Base-by-base conservation (phyloP, 2,888 invertebrate genomes). In the Megalurothrips usitatus region DNA sequence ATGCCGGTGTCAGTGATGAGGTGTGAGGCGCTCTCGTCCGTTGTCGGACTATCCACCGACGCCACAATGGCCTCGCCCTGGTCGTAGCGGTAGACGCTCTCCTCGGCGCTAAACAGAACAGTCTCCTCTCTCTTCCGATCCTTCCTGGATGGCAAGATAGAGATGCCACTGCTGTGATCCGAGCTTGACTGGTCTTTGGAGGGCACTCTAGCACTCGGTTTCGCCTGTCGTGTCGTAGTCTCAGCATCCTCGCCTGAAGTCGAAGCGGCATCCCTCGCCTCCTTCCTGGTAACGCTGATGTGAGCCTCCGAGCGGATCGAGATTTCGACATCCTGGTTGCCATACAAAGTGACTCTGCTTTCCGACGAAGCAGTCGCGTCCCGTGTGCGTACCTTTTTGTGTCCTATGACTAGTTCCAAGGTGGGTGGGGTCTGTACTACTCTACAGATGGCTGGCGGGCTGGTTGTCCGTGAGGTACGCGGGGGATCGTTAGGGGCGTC, bases 1-100 rank as follows among this genome's bases (percentile, higher is more conserved):
- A 90, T 90, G 10, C 90, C 90, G 12, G 90, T 90, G 84, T 90
- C 90, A 14, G 89, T 89, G 28, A 89, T 87, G 82, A 89, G 89
- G 85, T 89, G 90, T 0, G 90, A 90, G 52, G 86, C 85, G 84
- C 89, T 90, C 78, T 88, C 88, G 82, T 89, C 89, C 28, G 89
- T 89, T 28, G 85, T 84, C 4, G 89, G 88, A 47, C 89, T 89
- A 82, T 87, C 87, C 82, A 85, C 84, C 23, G 83, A 83, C 26
- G 86, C 85, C 17, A 85, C 86, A 47, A 84, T 84, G n/a, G 85
- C 85, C 82, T 86, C 87, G 48, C 85, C 84, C 79, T 87, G 87
- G 82, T 89, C 89, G 84, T 89, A 90, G 14, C 88, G 86, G 83
- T 88, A 89, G 11, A 90, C 85, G 83, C 88, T 88, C 85, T 89